Percentiles rank a stretch among this genome's conserved stretches.
phyloP scores from a whole-genome alignment of 2,797 vertebrate genomes.

The Poecilia velifera region DNA sequence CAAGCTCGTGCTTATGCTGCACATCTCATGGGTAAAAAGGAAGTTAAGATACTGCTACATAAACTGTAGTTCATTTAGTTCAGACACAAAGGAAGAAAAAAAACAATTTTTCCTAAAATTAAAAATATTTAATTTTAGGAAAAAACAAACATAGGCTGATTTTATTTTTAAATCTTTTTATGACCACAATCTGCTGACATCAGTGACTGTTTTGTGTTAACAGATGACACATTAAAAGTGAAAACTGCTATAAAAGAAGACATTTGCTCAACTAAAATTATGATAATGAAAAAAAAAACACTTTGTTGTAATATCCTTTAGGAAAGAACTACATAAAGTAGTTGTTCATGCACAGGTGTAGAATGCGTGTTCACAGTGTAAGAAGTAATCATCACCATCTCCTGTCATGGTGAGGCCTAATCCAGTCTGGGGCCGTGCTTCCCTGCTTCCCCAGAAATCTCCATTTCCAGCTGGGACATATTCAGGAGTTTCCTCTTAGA shows the following conservation, averaged over 20 bases:
- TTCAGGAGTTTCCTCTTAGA: constrained; percentile 81
- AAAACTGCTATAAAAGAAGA: background rate
- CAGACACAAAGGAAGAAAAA: background rate
- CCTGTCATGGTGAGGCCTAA: constrained; percentile 70
- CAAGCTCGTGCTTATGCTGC: background rate
- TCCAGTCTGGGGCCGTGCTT: constrained; percentile 53
- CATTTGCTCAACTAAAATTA: background rate
- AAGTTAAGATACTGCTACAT: background rate
- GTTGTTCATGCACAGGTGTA: constrained; percentile 46
- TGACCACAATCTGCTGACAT: background rate
- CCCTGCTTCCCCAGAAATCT: constrained; percentile 49
- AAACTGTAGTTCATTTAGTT: background rate
- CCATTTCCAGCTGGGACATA: constrained; percentile 77
- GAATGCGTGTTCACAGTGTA: constrained; percentile 27
- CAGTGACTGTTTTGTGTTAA: background rate
- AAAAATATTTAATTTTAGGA: background rate
- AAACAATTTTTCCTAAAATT: background rate
- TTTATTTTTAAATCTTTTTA: background rate
- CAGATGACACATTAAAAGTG: background rate
- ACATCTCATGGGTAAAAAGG: background rate
- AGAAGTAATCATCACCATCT: constrained; percentile 23
- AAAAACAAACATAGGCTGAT: background rate
- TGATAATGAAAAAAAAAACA: background rate
- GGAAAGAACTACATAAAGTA: constrained; percentile 15
- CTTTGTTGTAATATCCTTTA: background rate